Evolutionary conservation across 30 jellyfish, hydroid and myxozoan species (phyloP).

Genomic region (Mastigias papua): DNA sequence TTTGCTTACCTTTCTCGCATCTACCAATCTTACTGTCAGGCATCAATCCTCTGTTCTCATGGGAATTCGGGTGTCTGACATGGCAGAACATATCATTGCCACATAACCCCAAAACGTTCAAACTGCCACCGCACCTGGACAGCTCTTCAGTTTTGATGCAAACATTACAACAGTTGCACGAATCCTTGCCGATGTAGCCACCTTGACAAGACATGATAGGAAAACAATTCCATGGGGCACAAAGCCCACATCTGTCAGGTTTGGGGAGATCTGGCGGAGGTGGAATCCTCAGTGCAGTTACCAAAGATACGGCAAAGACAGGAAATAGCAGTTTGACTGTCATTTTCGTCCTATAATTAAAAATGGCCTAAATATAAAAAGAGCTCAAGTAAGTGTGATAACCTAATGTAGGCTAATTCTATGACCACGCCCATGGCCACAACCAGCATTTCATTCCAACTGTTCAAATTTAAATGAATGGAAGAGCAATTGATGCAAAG

Average conservation of each 20-base stretch:
- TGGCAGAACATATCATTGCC: constrained; percentile 59
- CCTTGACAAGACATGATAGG: constrained; percentile 34
- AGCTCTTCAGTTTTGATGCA: constrained; percentile 44
- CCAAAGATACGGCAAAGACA: constrained; percentile 1
- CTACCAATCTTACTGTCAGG: constrained; percentile 54
- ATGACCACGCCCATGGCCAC: too few relatives aligned
- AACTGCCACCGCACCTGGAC: constrained; percentile 66
- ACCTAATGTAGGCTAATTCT: too few relatives aligned
- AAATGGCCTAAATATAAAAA: too few relatives aligned
- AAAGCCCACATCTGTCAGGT: not conserved
- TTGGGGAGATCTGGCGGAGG: not conserved
- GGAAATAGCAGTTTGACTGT: not conserved
- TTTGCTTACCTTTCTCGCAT: constrained; percentile 80
- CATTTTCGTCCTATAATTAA: constrained; percentile 13
- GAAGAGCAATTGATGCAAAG: too few relatives aligned
- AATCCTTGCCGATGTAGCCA: constrained; percentile 71
- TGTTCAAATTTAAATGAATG: too few relatives aligned
- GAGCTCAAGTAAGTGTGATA: too few relatives aligned
- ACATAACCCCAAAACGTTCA: constrained; percentile 55
- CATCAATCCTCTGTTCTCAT: constrained; percentile 18
- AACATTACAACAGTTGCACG: constrained; percentile 66
- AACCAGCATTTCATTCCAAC: too few relatives aligned
- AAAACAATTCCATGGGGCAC: constrained; percentile 12
- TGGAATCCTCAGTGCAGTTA: not conserved
- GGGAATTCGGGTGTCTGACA: constrained; percentile 69